Evolutionary conservation across 2,888 invertebrate genomes (phyloP).

Genomic region (Pharmacophagus antenor): DNA sequence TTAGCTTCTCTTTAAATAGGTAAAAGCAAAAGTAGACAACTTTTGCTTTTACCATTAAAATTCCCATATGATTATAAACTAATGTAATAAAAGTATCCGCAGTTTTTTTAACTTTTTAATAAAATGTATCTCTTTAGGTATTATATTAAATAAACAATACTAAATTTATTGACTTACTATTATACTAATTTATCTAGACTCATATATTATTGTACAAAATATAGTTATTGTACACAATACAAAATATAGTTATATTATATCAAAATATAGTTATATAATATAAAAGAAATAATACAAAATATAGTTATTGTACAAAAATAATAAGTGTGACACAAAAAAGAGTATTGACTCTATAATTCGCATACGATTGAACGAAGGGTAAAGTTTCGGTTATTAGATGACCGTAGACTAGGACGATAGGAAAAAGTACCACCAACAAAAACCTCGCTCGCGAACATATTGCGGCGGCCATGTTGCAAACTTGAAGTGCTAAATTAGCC

Average conservation of each 20-base stretch:
- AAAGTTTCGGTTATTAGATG: conserved; percentile 78
- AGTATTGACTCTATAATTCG: conserved; percentile 58
- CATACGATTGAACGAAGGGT: conserved; percentile 72
- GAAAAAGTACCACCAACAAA: conserved; percentile 73
- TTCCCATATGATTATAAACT: too few species aligned
- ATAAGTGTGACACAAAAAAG: conserved; percentile 5
- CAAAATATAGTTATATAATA: not conserved
- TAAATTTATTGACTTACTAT: too few species aligned
- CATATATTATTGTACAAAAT: too few species aligned
- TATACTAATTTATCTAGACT: too few species aligned
- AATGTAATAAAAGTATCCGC: too few species aligned
- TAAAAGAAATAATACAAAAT: not conserved
- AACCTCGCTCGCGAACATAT: conserved; percentile 70
- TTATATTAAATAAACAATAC: too few species aligned
- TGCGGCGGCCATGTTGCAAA: conserved; percentile 70
- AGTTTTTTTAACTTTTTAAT: too few species aligned
- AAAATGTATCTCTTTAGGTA: too few species aligned
- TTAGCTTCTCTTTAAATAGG: conserved; percentile 6
- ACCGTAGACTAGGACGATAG: conserved; percentile 60
- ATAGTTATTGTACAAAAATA: not conserved
- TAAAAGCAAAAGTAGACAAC: not conserved
- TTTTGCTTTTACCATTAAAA: too few species aligned
- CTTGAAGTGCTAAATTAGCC: conserved; percentile 66
- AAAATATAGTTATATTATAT: too few species aligned
- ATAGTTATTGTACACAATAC: too few species aligned